Percentiles rank a stretch among this genome's conserved stretches.
Conservation (phyloP, 2,797 vertebrate species). For the Novumbra hubbsi region DNA sequence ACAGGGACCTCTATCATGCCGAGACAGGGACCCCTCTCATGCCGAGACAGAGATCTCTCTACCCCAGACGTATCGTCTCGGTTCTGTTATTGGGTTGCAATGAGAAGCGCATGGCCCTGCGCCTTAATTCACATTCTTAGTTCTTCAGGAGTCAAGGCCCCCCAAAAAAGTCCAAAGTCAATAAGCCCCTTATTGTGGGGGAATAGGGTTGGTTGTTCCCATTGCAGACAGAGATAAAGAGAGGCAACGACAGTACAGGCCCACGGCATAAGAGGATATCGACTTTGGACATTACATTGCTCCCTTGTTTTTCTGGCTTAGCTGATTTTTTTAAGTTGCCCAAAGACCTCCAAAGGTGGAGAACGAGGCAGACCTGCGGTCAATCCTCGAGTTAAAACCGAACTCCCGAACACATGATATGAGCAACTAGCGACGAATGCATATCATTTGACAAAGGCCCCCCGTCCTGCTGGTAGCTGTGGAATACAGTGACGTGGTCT, state of each 20-base stretch:
- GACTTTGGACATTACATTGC: conserved; percentile 36
- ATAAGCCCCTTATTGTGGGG: conserved; percentile 16
- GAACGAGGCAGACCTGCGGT: not conserved
- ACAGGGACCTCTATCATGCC: too few relatives aligned
- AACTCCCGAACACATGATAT: conserved; percentile 15
- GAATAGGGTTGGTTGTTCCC: not conserved
- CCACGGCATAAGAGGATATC: conserved; percentile 26
- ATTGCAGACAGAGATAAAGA: conserved; percentile 22
- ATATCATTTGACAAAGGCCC: not conserved
- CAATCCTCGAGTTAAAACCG: not conserved
- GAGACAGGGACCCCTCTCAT: too few relatives aligned
- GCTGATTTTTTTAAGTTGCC: conserved; percentile 28
- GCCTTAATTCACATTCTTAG: conserved; percentile 17
- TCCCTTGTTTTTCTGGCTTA: conserved; percentile 32
- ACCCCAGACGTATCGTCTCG: conserved; percentile 32
- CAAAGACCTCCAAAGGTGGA: conserved; percentile 12
- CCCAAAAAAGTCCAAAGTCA: conserved; percentile 34
- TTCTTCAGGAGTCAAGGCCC: conserved; percentile 35
- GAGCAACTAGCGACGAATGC: conserved; percentile 18
- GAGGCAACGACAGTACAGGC: conserved; percentile 2
- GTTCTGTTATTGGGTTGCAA: conserved; percentile 27
- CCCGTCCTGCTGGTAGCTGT: not conserved
- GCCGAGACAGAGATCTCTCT: conserved; percentile 19
- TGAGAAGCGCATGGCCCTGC: conserved; percentile 54
- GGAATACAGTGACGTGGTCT: conserved; percentile 13